These are phyloP conservation scores for Macaca nemestrina DNA, from an alignment of 2,113 vertebrate species.

Conservation along the genomic window DNA sequence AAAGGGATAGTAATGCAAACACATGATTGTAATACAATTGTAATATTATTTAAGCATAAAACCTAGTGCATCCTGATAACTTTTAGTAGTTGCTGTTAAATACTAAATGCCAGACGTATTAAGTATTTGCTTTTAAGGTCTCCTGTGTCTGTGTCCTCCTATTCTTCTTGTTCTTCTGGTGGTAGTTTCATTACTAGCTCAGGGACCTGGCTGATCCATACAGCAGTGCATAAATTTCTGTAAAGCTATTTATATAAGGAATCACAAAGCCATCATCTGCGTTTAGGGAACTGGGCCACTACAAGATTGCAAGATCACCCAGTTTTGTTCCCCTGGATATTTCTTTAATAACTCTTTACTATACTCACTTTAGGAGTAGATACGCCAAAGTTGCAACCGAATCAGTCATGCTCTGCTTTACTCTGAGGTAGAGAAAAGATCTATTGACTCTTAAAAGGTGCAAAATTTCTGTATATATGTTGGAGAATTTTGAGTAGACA, in stretches of 20 bases:
- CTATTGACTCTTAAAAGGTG: background rate
- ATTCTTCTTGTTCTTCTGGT: background rate
- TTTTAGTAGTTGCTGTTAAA: background rate
- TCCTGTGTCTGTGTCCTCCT: background rate
- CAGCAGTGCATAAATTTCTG: background rate
- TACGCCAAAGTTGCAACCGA: background rate
- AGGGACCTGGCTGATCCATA: background rate
- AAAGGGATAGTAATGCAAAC: background rate
- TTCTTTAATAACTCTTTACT: background rate
- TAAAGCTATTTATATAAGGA: background rate
- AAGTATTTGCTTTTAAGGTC: background rate
- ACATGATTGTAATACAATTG: background rate
- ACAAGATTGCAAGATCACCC: background rate
- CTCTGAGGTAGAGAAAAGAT: background rate
- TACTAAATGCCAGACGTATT: background rate
- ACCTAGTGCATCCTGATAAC: background rate
- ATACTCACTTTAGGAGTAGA: background rate
- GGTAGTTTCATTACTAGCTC: background rate
- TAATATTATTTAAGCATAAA: background rate
- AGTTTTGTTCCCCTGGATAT: background rate
- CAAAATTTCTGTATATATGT: background rate
- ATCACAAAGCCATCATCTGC: background rate
- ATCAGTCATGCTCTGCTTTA: background rate
- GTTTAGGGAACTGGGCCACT: background rate
- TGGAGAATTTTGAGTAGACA: background rate